Evolutionary conservation across 2,797 vertebrate species (phyloP), one percentile per base, ranked within the genome.

Genomic region (Menidia menidia): DNA sequence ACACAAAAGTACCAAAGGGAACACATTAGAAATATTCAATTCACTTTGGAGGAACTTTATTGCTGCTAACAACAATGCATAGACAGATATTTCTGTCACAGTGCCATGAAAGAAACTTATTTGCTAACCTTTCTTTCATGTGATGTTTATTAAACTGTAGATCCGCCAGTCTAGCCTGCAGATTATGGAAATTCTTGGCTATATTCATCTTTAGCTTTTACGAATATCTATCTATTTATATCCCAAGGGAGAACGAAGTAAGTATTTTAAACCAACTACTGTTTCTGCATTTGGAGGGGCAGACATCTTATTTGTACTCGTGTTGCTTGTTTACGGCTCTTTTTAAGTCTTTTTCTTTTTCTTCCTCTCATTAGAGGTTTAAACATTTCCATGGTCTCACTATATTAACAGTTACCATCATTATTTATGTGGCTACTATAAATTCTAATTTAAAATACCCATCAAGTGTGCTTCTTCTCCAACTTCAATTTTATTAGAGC

Each of bases 401-500:
- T 51, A 41, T 57, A 32, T 60, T 1, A 32, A 56, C 11, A 50
- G 13, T n/a, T 33, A 16, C 68, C 16, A 50, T 32, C 15, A 12
- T 73, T 19, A 60, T 15, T 14, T 13, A 52, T 70, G 39, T 33
- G 35, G 55, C 57, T 50, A 32, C 50, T 16, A 56, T 12, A 32
- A 18, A 63, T 48, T 73, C 33, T 48, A 33, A 42, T 62, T 66
- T 63, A 60, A 63, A 51, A 51, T 31, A 51, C 0, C 7, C 7
- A 7, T 7, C 7, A 42, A 47, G 35, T 16, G 39, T 56, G 35
- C 64, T 43, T 8, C 62, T 1, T 55, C 43, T 57, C 51, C 19
- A 42, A 65, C 53, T 72, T 51, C 11, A 53, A 60, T 77, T 35
- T 45, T 56, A 57, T 57, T 62, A 71, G 39, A 33, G 53, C 25